These are phyloP conservation scores for Arge pagana DNA, from an alignment of 2,888 invertebrate species.

Conservation along the genomic window DNA sequence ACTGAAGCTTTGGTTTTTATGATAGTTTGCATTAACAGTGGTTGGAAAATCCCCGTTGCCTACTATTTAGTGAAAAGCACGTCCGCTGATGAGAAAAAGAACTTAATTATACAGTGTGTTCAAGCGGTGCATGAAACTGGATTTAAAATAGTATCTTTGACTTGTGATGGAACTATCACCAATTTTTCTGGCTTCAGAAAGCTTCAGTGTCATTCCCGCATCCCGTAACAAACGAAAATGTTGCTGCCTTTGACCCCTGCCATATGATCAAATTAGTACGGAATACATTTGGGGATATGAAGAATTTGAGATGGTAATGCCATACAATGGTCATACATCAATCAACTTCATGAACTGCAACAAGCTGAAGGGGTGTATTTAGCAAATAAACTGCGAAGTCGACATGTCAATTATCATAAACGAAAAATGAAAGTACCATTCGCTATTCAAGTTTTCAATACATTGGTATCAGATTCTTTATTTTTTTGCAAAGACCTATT, in stretches of 20 bases:
- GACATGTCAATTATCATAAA: conserved; percentile 27
- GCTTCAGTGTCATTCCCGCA: conserved; percentile 20
- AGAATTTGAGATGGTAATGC: conserved; percentile 20
- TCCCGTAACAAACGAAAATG: conserved; percentile 25
- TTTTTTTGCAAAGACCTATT: conserved; percentile 16
- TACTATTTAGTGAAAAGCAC: conserved; percentile 44
- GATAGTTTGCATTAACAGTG: conserved; percentile 38
- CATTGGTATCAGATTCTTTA: conserved; percentile 27
- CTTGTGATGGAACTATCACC: conserved; percentile 16
- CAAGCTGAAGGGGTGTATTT: conserved; percentile 30
- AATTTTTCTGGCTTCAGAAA: conserved; percentile 12
- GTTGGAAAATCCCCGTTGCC: conserved; percentile 46
- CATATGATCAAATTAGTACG: conserved; percentile 41
- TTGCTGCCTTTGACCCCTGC: conserved; percentile 27
- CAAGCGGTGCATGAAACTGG: conserved; percentile 14
- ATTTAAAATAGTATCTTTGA: conserved; percentile 15
- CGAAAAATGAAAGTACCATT: conserved; percentile 35
- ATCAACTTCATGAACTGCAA: conserved; percentile 29
- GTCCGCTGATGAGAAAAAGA: conserved; percentile 33
- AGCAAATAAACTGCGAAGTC: conserved; percentile 30
- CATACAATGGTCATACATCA: conserved; percentile 28
- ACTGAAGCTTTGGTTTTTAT: conserved; percentile 42
- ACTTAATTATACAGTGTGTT: conserved; percentile 12
- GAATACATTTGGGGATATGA: conserved; percentile 35
- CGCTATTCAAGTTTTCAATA: conserved; percentile 25